These are phyloP conservation scores for Lophura nycthemera DNA, from an alignment of 2,113 vertebrate genomes.

Conservation along the genomic window DNA sequence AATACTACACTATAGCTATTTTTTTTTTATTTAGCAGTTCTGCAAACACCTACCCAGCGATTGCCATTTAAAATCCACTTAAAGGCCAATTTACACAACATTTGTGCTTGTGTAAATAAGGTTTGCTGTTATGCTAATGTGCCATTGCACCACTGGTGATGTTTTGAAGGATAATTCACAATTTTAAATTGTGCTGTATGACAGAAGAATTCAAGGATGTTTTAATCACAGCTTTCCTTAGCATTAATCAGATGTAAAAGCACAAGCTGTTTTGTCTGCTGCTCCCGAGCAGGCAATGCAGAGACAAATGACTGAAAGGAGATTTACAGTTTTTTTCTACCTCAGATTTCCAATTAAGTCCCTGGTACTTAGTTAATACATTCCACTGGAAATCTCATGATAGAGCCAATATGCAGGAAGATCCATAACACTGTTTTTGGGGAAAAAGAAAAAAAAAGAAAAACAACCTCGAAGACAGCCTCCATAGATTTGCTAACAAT, in stretches of 20 bases:
- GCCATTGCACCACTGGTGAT: slow-evolving; percentile 52
- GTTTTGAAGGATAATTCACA: slow-evolving; percentile 69
- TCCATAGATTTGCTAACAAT: slow-evolving; percentile 65
- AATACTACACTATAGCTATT: slow-evolving; percentile 21
- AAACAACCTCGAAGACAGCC: not conserved
- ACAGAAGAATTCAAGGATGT: slow-evolving; percentile 58
- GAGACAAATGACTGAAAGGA: slow-evolving; percentile 70
- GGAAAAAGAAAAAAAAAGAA: not conserved
- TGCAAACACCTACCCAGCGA: slow-evolving; percentile 56
- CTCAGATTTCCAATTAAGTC: slow-evolving; percentile 72
- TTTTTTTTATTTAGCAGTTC: slow-evolving; percentile 47
- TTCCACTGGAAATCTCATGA: slow-evolving; percentile 33
- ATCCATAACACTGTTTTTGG: not conserved
- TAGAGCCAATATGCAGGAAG: slow-evolving; percentile 30
- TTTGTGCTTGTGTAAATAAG: slow-evolving; percentile 61
- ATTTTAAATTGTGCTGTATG: slow-evolving; percentile 54
- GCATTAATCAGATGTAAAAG: slow-evolving; percentile 70
- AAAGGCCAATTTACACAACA: slow-evolving; percentile 46
- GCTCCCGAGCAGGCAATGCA: not conserved
- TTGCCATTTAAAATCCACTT: slow-evolving; percentile 60
- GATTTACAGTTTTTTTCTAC: slow-evolving; percentile 66
- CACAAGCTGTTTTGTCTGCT: slow-evolving; percentile 3
- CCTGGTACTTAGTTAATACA: slow-evolving; percentile 64
- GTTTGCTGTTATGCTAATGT: slow-evolving; percentile 60
- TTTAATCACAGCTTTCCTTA: slow-evolving; percentile 59